Evolutionary conservation across 2,888 invertebrate species (phyloP).

Genomic region (Ornithoptera priamus): DNA sequence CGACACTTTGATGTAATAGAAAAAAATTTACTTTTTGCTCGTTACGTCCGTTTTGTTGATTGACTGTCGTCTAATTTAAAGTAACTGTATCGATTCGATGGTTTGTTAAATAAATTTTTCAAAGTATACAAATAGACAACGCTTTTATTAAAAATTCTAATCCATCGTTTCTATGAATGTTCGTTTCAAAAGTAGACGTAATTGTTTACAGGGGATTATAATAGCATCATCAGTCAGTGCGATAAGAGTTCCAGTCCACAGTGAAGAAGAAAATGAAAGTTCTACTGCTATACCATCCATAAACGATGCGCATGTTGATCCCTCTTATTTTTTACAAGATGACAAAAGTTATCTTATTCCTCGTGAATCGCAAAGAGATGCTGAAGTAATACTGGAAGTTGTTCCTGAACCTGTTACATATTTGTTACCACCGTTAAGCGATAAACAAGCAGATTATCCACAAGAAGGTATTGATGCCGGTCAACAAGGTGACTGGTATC

Average conservation of each 20-base stretch:
- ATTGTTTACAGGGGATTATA: conserved; percentile 55
- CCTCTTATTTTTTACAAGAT: conserved; percentile 54
- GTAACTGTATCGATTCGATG: neutral
- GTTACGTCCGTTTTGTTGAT: conserved; percentile 37
- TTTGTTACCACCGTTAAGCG: conserved; percentile 59
- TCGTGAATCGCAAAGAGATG: conserved; percentile 52
- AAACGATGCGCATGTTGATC: conserved; percentile 43
- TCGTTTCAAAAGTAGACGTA: no score
- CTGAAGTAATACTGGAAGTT: conserved; percentile 46
- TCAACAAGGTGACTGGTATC: conserved; percentile 68
- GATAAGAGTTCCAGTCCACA: conserved; percentile 62
- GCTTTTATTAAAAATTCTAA: no score
- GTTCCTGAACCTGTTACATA: conserved; percentile 59
- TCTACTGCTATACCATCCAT: conserved; percentile 36
- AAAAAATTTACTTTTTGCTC: conserved; percentile 42
- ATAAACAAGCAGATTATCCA: conserved; percentile 49
- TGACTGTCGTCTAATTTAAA: conserved; percentile 31
- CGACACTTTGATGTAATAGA: conserved; percentile 58
- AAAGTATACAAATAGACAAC: no score
- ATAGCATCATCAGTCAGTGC: conserved; percentile 46
- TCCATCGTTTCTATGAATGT: no score
- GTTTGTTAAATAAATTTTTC: no score
- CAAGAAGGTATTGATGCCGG: conserved; percentile 51
- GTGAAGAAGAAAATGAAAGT: conserved; percentile 41
- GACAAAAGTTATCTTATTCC: conserved; percentile 59